Base-by-base conservation (phyloP, 2,113 vertebrate genomes). In the Thamnophis sirtalis region DNA sequence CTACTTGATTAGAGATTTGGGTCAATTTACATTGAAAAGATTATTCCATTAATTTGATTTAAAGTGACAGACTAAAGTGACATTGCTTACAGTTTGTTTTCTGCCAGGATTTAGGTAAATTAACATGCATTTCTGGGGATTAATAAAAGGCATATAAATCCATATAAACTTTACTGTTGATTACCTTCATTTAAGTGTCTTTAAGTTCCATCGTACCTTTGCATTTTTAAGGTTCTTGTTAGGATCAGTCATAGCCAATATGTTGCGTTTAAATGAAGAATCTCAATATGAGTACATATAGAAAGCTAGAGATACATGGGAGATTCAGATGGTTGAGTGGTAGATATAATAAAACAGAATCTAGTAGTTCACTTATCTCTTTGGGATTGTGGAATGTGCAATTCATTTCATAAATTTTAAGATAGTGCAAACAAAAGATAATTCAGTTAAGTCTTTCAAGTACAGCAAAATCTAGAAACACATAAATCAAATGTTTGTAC, bases 81-180 rank as follows among this genome's bases (percentile, higher is more conserved):
- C 92, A 93, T 38, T 96, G 94, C 93, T 96, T 96, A 93, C 93
- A 94, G 94, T 92, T 87, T 51, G 87, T 92, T 93, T 93, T 68
- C 93, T 96, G 93, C 89, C 92, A 92, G 96, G 96, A 95, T 92
- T 96, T 94, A 95, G 90, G 9, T 19, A 2, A 92, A 95, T 95
- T 95, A 96, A 95, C 94, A 95, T 94, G 89, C 88, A 93, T 87
- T 96, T 94, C 92, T 96, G 93, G 95, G 91, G 85, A 92, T 89
- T 89, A 95, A 89, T 92, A 89, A 95, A 96, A 95, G 94, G 95
- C 93, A 91, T 95, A 94, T 94, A 93, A 85, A 63, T 87, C 93
- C 94, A 89, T 93, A 93, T 94, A 91, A 93, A 90, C 28, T 94
- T 95, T 94, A 89, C 56, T 95, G 89, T 88, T 94, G 86, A 90